phyloP scores from a whole-genome alignment of 2,113 vertebrate genomes.

The Hydropotes inermis region DNA sequence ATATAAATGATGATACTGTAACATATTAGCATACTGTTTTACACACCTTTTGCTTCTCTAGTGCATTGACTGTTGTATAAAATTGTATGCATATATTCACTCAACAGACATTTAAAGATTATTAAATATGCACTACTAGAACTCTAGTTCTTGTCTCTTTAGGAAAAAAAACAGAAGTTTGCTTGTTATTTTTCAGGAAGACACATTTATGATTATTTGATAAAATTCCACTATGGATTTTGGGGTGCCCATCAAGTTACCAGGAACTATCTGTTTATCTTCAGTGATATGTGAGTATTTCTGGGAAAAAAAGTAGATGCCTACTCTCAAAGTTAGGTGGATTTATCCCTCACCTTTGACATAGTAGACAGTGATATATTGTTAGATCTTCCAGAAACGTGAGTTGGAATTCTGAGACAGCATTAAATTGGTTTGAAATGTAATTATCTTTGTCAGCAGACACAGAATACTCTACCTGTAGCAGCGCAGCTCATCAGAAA shows the following conservation, averaged over 20 bases:
- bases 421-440: conserved; percentile 55
- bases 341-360: conserved; percentile 44
- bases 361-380: conserved; percentile 24
- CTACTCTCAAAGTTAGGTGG: not conserved
- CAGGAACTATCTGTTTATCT: not conserved
- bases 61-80: not conserved
- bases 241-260: not conserved
- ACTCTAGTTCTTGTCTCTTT: not conserved
- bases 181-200: conserved; percentile 11
- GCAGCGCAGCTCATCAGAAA: conserved; percentile 54
- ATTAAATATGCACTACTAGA: not conserved
- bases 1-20: not conserved
- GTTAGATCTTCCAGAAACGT: conserved; percentile 44
- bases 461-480: conserved; percentile 35
- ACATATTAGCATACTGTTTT: not conserved
- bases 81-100: not conserved
- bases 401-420: conserved; percentile 64
- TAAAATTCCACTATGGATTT: conserved; percentile 9
- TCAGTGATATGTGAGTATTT: not conserved
- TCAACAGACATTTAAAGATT: not conserved
- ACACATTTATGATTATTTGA: conserved; percentile 26
- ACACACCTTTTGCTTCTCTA: not conserved
- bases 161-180: not conserved
- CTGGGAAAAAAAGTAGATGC: not conserved
- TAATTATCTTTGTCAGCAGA: conserved; percentile 70